A percentile compares a stretch with the other conserved stretches of the same genome.
phyloP scores from a whole-genome alignment of 2,797 vertebrate genomes.

The Labroides dimidiatus region DNA sequence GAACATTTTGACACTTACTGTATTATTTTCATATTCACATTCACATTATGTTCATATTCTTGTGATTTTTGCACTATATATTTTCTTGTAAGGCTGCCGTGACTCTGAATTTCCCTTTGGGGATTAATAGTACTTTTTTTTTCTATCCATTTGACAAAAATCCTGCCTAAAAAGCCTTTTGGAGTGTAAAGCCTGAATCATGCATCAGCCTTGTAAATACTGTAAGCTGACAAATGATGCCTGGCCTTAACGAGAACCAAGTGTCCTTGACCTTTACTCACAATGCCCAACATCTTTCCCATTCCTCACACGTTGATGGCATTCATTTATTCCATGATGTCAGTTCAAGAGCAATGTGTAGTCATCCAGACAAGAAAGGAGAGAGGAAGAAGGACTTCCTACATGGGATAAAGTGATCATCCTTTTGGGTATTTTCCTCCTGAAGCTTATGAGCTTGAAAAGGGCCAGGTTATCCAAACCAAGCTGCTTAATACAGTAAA shows the following conservation, averaged over 20 bases:
- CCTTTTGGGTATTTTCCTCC: conserved; percentile 42
- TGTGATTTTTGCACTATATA: too few species aligned
- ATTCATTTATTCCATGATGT: conserved; percentile 63
- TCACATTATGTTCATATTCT: too few species aligned
- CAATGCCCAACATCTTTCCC: conserved; percentile 33
- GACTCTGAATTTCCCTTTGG: too few species aligned
- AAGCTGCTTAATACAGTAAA: conserved; percentile 52
- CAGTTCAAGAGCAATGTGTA: conserved; percentile 35
- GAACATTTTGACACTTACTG: too few species aligned
- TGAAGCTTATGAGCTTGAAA: conserved; percentile 51
- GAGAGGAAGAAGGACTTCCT: conserved; percentile 61
- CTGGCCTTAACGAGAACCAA: conserved; percentile 44
- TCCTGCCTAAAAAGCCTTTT: background rate
- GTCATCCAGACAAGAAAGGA: conserved; percentile 31
- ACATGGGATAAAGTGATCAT: conserved; percentile 59
- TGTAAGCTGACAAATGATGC: conserved; percentile 1
- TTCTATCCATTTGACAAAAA: too few species aligned
- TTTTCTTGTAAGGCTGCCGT: too few species aligned
- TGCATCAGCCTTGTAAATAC: background rate
- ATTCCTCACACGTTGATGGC: conserved; percentile 47
- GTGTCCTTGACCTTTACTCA: conserved; percentile 48
- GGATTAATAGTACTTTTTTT: too few species aligned
- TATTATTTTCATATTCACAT: too few species aligned
- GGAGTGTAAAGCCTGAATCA: background rate
- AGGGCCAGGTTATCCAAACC: conserved; percentile 41